Evolutionary conservation across 2,113 vertebrate species (phyloP), one percentile per base, ranked within the genome.

Genomic region (Oncorhynchus mykiss): DNA sequence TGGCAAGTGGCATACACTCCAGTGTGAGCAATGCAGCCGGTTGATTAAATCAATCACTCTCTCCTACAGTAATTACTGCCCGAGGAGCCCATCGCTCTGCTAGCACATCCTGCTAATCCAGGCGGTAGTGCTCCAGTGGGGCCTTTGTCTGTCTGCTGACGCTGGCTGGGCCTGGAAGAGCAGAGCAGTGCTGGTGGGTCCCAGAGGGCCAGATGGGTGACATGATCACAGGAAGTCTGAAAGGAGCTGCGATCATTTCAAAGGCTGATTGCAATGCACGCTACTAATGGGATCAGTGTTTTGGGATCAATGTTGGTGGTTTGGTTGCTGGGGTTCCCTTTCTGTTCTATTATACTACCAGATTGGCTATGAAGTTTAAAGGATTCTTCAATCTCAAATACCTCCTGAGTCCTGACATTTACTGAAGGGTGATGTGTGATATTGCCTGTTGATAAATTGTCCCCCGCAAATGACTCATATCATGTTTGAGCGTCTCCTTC

Each of bases 241-340:
- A 45, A 77, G 66, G 75, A 66, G 71, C 71, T 48, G 67, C 78
- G 27, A 81, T 85, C 80, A 85, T 90, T 88, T 86, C 5, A 90
- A 87, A 86, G 77, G 67, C 72, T 82, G 80, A 90, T 91, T 89
- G 85, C 39, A 45, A 45, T 45, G 39, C 87, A 90, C 80, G 84
- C 72, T 83, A 64, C 79, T 90, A 91, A 91, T 88, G 85, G 86
- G 89, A 90, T 91, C 87, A 89, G 86, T 77, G 49, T 70, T 87
- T 86, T 78, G 78, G 76, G 60, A 81, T 90, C 79, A 73, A 76
- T 71, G 81, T n/a, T 80, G 87, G 76, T 83, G 84, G 78, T 76
- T 80, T 82, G 29, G 5, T 45, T 20, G 77, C 20, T 12, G 39
- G 39, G 39, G 39, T 11, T 76, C 51, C 48, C 70, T 65, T 81